Percentiles rank a stretch among this genome's conserved stretches.
Conservation (phyloP, 2,797 vertebrate species). For the Salmo trutta region DNA sequence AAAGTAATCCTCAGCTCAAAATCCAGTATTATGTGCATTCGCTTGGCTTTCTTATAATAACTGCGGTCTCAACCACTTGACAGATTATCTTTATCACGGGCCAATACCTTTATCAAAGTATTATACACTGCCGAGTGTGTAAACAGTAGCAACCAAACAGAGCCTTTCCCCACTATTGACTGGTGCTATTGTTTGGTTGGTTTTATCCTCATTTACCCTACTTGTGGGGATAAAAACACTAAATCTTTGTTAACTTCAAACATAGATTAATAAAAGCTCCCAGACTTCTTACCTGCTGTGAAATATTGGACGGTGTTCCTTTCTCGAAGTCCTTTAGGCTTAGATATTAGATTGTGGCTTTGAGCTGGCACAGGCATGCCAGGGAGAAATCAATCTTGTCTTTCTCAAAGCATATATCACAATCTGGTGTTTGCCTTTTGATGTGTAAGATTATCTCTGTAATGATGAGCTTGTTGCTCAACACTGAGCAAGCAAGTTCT, state of each 20-base stretch:
- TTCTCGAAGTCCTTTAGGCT: slow-evolving; percentile 47
- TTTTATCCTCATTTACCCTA: slow-evolving; percentile 54
- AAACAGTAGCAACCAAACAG: slow-evolving; percentile 47
- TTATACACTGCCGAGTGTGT: slow-evolving; percentile 34
- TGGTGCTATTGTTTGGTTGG: slow-evolving; percentile 31
- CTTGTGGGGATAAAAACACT: slow-evolving; percentile 40
- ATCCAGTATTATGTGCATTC: not conserved
- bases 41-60: slow-evolving; percentile 20
- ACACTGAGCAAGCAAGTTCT: slow-evolving; percentile 47
- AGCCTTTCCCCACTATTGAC: slow-evolving; percentile 20
- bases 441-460: slow-evolving; percentile 47
- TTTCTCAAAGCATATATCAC: slow-evolving; percentile 43
- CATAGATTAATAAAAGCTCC: slow-evolving; percentile 47
- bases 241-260: slow-evolving; percentile 51
- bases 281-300: slow-evolving; percentile 41
- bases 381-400: slow-evolving; percentile 57
- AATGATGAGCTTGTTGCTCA: slow-evolving; percentile 60
- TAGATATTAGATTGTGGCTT: slow-evolving; percentile 61
- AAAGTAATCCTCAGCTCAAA: slow-evolving; percentile 21
- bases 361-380: slow-evolving; percentile 51
- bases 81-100: slow-evolving; percentile 29
- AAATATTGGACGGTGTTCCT: slow-evolving; percentile 42
- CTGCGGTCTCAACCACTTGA: slow-evolving; percentile 21
- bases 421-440: slow-evolving; percentile 52
- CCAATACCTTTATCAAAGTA: not conserved